phyloP scores from a whole-genome alignment of 2,113 vertebrate genomes.

The Syngnathus floridae region DNA sequence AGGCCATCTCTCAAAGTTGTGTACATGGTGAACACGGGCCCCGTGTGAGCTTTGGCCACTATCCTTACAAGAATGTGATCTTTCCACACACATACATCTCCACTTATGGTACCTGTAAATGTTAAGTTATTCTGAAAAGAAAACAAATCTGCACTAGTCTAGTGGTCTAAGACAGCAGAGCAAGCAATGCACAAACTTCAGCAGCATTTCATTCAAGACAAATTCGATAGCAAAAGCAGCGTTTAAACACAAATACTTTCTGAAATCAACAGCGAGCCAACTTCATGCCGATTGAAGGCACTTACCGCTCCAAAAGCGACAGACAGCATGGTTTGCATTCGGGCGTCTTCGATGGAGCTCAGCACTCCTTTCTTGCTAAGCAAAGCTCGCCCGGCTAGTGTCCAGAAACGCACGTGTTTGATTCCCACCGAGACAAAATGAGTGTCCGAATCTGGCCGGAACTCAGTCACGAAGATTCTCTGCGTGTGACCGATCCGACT shows the following conservation, averaged over 20 bases:
- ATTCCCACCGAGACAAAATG: conserved; percentile 97
- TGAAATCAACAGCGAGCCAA: not conserved
- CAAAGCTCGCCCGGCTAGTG: conserved; percentile 85
- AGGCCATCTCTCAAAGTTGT: conserved; percentile 93
- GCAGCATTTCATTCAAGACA: conserved; percentile 25
- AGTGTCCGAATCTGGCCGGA: conserved; percentile 94
- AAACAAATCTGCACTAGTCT: conserved; percentile 81
- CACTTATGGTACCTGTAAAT: conserved; percentile 99
- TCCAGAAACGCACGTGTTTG: conserved; percentile 98
- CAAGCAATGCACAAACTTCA: conserved; percentile 59
- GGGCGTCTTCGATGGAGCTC: conserved; percentile 85
- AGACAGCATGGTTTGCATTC: conserved; percentile 97
- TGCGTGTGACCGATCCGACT: conserved; percentile 86
- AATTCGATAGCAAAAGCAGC: not conserved
- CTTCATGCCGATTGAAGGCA: conserved; percentile 40
- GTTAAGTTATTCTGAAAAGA: conserved; percentile 99
- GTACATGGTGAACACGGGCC: conserved; percentile 98
- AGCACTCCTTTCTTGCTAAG: conserved; percentile 94
- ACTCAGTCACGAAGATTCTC: conserved; percentile 97
- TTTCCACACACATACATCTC: conserved; percentile 99
- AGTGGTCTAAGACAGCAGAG: conserved; percentile 72
- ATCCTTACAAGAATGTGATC: conserved; percentile 90
- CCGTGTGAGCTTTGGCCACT: conserved; percentile 96
- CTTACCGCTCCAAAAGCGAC: conserved; percentile 97
- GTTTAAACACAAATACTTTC: not conserved